Conservation (phyloP, 2,888 invertebrate genomes). For the Zeuzera pyrina region DNA sequence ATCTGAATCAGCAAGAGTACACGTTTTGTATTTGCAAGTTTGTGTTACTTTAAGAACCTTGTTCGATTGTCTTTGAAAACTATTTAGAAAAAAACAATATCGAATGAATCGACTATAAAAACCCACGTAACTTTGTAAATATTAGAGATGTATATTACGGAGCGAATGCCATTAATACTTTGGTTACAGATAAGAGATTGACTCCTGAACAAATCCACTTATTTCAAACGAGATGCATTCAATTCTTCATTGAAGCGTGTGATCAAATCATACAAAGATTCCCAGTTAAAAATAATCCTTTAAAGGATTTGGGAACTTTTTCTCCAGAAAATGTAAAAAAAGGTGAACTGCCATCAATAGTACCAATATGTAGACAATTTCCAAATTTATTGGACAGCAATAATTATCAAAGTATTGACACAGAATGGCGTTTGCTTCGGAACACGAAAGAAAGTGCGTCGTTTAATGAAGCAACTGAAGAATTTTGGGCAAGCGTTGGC, state of each 20-base stretch:
- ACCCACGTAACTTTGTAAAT: slow-evolving; percentile 10
- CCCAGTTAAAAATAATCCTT: slow-evolving; percentile 1
- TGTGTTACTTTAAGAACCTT: too few species aligned
- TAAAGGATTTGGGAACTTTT: slow-evolving; percentile 1
- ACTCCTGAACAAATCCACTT: slow-evolving; percentile 14
- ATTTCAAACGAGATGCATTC: slow-evolving; percentile 14
- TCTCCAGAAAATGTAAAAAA: not conserved
- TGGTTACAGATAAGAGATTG: slow-evolving; percentile 11
- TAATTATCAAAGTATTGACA: too few species aligned
- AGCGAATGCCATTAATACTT: slow-evolving; percentile 11
- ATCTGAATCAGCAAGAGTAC: slow-evolving; percentile 18
- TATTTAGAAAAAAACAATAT: too few species aligned
- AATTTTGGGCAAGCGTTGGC: slow-evolving; percentile 1
- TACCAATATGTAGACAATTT: not conserved
- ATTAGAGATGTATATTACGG: too few species aligned
- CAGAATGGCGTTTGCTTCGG: slow-evolving; percentile 4
- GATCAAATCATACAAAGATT: not conserved
- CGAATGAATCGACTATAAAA: slow-evolving; percentile 18
- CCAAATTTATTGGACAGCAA: not conserved
- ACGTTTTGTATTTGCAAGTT: slow-evolving; percentile 12
- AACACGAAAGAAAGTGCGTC: slow-evolving; percentile 3
- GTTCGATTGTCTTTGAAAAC: too few species aligned
- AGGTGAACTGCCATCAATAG: not conserved
- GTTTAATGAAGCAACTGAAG: slow-evolving; percentile 1
- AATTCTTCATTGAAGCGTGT: slow-evolving; percentile 8